Base-by-base conservation (phyloP, 2,797 vertebrate species). In the Hydrophis major region DNA sequence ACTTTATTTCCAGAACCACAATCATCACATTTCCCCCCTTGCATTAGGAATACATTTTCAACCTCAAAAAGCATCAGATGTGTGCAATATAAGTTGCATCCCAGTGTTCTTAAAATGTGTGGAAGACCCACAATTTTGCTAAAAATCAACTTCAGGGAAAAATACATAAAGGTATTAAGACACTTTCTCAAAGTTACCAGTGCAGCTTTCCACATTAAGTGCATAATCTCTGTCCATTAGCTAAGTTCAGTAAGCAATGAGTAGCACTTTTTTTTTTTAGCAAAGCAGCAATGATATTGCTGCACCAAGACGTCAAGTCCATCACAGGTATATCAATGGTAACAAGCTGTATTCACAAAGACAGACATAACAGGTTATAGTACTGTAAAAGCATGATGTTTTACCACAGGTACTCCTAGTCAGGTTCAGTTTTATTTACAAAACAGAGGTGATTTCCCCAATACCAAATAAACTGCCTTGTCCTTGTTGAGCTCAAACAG, bases 311-410 rank as follows among this genome's bases (percentile, higher is more conserved):
- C 16, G 20, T 69, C n/a, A n/a, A n/a, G 11, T 50, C 14, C 16
- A 16, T 22, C 27, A 2, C 12, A 42, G 53, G 5, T 27, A 32
- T 11, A 12, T 60, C n/a, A 94, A 14, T 25, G 2, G 2, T 87
- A 61, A 86, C 22, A 55, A 86, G 18, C 25, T 86, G 47, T 61
- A 57, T 20, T 89, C 27, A 57, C 86, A 87, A 11, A 27, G 0
- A 57, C 28, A 93, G 42, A 27, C 69, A 93, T 90, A 95, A 92
- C 37, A 0, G 1, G 22, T 57, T 32, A 42, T 28, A 93, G 37
- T 47, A 83, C 74, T 83, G 93, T 57, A 32, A 93, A 56, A 91
- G 93, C 78, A 90, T 90, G 59, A 92, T 14, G 57, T 74, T 86
- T 8, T 0, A 2, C 78, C 32, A 89, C 0, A 56, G 6, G 20